These are phyloP conservation scores for Leptinotarsa lineolata DNA, from an alignment of 1,140 invertebrate species.

Conservation along the genomic window DNA sequence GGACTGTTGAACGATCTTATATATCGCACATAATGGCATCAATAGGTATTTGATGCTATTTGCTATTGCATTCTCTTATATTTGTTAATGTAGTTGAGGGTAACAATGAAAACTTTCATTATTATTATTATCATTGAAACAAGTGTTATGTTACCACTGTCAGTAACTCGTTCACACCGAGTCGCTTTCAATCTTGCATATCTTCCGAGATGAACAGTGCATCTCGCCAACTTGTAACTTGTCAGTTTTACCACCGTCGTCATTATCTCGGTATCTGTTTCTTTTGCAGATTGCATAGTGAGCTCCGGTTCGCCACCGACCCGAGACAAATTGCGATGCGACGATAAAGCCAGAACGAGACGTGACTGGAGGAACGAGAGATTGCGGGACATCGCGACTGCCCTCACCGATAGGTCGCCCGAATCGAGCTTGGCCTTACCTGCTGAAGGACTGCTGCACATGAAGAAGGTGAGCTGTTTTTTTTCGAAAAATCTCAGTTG, in stretches of 20 bases:
- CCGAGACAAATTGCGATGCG: constrained; percentile 71
- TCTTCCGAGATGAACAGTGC: not conserved
- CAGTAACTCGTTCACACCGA: not conserved
- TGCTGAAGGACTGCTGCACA: constrained; percentile 79
- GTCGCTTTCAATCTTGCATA: not conserved
- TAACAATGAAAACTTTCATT: too few species aligned
- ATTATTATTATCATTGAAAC: too few species aligned
- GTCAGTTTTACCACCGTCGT: not conserved
- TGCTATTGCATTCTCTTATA: too few species aligned
- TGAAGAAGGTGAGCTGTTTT: constrained; percentile 68
- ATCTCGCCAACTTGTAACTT: not conserved
- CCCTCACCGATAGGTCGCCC: constrained; percentile 63
- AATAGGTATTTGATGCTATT: too few species aligned
- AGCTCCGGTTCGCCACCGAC: constrained; percentile 75
- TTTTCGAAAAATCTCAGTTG: not conserved
- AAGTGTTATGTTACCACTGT: too few species aligned
- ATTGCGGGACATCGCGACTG: constrained; percentile 74
- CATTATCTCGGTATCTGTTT: constrained; percentile 5
- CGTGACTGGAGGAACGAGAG: constrained; percentile 65
- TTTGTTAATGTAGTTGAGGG: too few species aligned
- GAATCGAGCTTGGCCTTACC: constrained; percentile 61
- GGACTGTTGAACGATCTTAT: too few species aligned
- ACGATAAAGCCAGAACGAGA: constrained; percentile 68
- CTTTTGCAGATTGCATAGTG: constrained; percentile 56
- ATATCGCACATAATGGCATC: too few species aligned